Conservation (phyloP, 2,888 invertebrate genomes). For the Cryptocephalus moraei region DNA sequence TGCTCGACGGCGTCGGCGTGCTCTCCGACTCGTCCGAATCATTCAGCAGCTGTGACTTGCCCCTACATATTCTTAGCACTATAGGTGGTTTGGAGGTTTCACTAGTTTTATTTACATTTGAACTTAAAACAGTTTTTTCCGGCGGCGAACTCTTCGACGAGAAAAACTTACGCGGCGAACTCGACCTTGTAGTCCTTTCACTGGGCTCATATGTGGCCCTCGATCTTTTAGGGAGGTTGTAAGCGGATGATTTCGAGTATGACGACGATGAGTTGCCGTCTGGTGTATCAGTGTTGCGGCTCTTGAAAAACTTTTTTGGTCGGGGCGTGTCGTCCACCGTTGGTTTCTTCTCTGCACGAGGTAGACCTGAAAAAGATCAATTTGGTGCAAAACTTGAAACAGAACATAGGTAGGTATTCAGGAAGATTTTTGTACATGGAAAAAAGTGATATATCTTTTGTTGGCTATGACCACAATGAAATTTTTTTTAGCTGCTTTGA, state of each 20-base stretch:
- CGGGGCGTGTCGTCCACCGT: slow-evolving; percentile 42
- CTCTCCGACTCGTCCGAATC: slow-evolving; percentile 37
- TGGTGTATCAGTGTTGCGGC: slow-evolving; percentile 59
- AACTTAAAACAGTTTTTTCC: slow-evolving; percentile 31
- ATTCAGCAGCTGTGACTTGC: slow-evolving; percentile 45
- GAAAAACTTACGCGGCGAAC: slow-evolving; percentile 31
- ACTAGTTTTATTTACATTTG: slow-evolving; percentile 28
- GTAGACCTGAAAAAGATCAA: slow-evolving; percentile 8
- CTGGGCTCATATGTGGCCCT: slow-evolving; percentile 14
- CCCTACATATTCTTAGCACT: slow-evolving; percentile 78
- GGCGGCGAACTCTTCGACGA: slow-evolving; percentile 26
- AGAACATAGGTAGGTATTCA: too few relatives aligned
- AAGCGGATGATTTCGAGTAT: slow-evolving; percentile 12
- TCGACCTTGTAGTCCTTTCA: slow-evolving; percentile 14
- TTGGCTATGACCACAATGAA: too few relatives aligned
- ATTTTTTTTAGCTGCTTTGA: too few relatives aligned
- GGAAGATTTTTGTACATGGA: too few relatives aligned
- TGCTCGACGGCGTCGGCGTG: slow-evolving; percentile 43
- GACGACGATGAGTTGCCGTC: slow-evolving; percentile 29
- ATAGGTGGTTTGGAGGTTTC: slow-evolving; percentile 56
- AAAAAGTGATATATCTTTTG: too few relatives aligned
- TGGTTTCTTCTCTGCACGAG: slow-evolving; percentile 15
- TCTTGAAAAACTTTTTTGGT: slow-evolving; percentile 86
- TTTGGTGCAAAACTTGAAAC: too few relatives aligned
- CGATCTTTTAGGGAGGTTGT: slow-evolving; percentile 21